phyloP scores from a whole-genome alignment of 2,797 vertebrate genomes.

The Clarias fuscus region DNA sequence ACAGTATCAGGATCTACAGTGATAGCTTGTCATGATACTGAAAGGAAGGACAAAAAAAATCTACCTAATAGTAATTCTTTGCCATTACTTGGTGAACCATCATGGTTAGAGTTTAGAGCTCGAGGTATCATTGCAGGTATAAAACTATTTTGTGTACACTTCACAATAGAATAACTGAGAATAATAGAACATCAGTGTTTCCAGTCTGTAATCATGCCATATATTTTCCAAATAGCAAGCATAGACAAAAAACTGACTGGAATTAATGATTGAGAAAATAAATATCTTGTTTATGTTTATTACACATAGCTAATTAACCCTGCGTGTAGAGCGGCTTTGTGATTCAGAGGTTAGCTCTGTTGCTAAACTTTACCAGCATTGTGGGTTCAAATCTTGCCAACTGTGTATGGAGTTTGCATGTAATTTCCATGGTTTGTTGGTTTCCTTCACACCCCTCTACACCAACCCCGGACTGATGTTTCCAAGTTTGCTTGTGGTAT shows the following conservation, averaged over 20 bases:
- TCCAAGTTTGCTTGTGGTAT: too few species aligned
- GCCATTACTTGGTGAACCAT: not conserved
- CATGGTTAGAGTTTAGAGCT: not conserved
- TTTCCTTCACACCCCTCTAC: too few species aligned
- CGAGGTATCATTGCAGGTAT: not conserved
- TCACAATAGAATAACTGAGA: not conserved
- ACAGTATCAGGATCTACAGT: not conserved
- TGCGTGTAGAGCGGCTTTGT: too few species aligned
- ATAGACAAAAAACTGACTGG: not conserved
- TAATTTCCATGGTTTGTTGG: too few species aligned
- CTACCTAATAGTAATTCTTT: not conserved
- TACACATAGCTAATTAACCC: not conserved
- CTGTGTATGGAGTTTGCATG: too few species aligned
- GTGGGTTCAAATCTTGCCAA: too few species aligned
- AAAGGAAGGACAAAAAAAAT: not conserved
- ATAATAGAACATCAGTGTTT: not conserved
- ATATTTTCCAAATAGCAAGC: not conserved
- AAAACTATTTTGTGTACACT: not conserved
- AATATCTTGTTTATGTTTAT: not conserved
- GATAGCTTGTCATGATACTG: not conserved
- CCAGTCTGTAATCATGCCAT: not conserved
- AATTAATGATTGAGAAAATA: not conserved
- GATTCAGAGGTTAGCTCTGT: too few species aligned
- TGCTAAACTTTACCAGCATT: too few species aligned
- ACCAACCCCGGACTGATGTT: too few species aligned